Conservation (phyloP, 2,797 vertebrate genomes). For the Pseudochromis fuscus region DNA sequence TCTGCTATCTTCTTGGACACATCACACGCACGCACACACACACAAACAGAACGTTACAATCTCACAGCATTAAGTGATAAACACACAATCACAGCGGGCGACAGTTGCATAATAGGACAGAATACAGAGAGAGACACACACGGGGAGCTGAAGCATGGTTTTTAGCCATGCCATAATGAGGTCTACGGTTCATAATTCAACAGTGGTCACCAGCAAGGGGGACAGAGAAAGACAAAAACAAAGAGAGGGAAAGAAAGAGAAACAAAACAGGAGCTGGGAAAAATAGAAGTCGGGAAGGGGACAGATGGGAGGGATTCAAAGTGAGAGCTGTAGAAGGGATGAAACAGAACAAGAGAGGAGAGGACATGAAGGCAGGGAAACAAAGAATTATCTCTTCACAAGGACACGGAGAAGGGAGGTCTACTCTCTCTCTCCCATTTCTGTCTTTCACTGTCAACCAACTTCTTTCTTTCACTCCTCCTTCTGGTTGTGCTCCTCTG, state of each 20-base stretch:
- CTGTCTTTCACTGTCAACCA: conserved; percentile 41
- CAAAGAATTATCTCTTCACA: conserved; percentile 48
- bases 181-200: conserved; percentile 54
- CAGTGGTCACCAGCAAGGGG: conserved; percentile 7
- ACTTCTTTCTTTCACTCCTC: conserved; percentile 50
- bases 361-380: conserved; percentile 26
- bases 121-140: conserved; percentile 26
- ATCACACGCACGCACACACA: conserved; percentile 14
- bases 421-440: conserved; percentile 34
- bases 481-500: conserved; percentile 62
- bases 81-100: conserved; percentile 53
- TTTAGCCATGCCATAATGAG: conserved; percentile 33
- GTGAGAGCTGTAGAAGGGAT: conserved; percentile 48
- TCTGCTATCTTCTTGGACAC: conserved; percentile 21
- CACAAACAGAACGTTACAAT: conserved; percentile 12
- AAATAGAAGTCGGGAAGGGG: conserved; percentile 28
- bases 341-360: conserved; percentile 41
- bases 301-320: conserved; percentile 54
- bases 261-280: conserved; percentile 2
- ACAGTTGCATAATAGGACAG: conserved; percentile 63
- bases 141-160: conserved; percentile 34
- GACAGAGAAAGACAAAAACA: conserved; percentile 24
- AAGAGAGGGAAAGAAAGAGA: conserved; percentile 33
- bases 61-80: conserved; percentile 46
- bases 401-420: conserved; percentile 43